Evolutionary conservation across 2,888 invertebrate genomes (phyloP), one percentile per base, ranked within the genome.

Genomic region (Dicroscelio sp.): DNA sequence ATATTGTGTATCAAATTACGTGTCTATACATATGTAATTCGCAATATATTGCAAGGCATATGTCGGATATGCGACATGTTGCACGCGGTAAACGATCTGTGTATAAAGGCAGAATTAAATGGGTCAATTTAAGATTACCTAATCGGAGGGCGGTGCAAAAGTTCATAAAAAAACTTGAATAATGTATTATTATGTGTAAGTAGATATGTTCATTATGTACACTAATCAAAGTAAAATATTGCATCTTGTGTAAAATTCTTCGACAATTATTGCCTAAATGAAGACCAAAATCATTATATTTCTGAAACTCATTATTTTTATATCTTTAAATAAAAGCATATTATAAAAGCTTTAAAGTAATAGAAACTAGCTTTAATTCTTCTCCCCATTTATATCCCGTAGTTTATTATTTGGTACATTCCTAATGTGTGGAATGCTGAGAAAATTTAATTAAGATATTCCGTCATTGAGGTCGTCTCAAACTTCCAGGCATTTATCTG

Each of bases 41-140:
- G 48, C 69, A 82, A 69, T 65, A 82, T 65, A 82, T 82, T 48
- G 65, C 38, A 35, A 58, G 33, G 65, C 82, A 69, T 82, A 69
- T 82, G 82, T 35, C 33, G 69, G 69, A 69, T 69, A 38, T 30
- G 55, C 58, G 69, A 82, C 82, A 82, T 82, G 58, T 69, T 82
- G 82, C 82, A 82, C 58, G 27, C 82, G 82, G 82, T 69, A 55
- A 69, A 69, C 82, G 82, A 79, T 65, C 79, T 65, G 65, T 48
- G 48, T 65, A 48, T 65, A 65, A 65, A 63, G 65, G 65, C 65
- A 48, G 30, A 65, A 65, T 79, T 63, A 79, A 63, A 79, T 48
- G 48, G 55, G 43, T 38, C 69, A 82, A 69, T 69, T 82, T 52
- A 31, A 80, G 52, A 80, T 80, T 48, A 67, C 67, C 65, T 48